These are phyloP conservation scores for Saccostrea echinata DNA, from an alignment of 1,140 invertebrate genomes.

Conservation along the genomic window DNA sequence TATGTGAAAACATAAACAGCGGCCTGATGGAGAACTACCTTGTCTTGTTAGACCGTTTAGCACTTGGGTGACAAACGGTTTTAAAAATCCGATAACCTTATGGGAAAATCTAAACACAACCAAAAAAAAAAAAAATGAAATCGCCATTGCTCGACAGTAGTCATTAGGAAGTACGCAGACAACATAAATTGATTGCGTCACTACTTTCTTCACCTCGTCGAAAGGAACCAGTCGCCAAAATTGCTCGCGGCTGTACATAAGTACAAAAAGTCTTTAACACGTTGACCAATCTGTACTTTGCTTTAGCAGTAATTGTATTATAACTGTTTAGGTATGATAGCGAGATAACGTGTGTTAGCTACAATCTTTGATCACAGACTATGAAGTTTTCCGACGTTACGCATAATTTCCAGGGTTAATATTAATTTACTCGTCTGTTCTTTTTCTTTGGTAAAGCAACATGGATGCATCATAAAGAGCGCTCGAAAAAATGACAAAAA, in stretches of 20 bases:
- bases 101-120: neutral
- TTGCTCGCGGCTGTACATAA: conserved; percentile 1
- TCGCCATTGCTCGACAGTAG: neutral
- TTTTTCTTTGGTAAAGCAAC: conserved; percentile 5
- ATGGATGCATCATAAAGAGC: neutral
- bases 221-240: conserved; percentile 29
- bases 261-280: conserved; percentile 20
- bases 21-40: neutral
- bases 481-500: conserved; percentile 14
- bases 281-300: neutral
- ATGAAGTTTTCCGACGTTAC: conserved; percentile 22
- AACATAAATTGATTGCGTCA: conserved; percentile 38
- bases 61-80: conserved; percentile 40
- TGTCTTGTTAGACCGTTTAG: conserved; percentile 31
- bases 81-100: conserved; percentile 9
- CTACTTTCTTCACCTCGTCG: conserved; percentile 19
- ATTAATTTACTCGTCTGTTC: conserved; percentile 16
- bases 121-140: neutral
- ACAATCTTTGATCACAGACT: conserved; percentile 9
- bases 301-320: neutral
- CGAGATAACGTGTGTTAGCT: neutral
- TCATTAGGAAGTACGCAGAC: neutral
- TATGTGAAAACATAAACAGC: conserved; percentile 37
- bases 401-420: conserved; percentile 27
- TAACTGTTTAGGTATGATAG: neutral